phyloP scores from a whole-genome alignment of 2,797 vertebrate genomes.

The Ceryle rudis region DNA sequence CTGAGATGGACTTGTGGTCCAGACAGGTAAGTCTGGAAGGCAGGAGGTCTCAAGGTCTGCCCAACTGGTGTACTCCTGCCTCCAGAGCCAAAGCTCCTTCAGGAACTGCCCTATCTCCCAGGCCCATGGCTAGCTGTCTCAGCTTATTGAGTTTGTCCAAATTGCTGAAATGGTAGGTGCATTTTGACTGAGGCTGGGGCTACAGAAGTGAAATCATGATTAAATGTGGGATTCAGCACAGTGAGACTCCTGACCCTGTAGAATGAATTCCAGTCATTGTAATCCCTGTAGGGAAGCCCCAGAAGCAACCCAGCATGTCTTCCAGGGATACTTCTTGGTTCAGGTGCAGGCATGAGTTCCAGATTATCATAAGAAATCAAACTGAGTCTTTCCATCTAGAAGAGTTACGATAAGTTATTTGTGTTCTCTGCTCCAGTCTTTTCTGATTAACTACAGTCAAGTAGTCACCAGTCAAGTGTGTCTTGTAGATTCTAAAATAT shows the following conservation, averaged over 20 bases:
- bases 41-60: not conserved
- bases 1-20: not conserved
- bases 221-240: not conserved
- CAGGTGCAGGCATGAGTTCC: not conserved
- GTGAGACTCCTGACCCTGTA: not conserved
- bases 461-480: not conserved
- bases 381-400: not conserved
- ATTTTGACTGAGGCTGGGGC: not conserved
- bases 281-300: not conserved
- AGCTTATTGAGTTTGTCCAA: not conserved
- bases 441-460: not conserved
- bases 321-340: not conserved
- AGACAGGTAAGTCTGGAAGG: not conserved
- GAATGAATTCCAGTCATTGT: not conserved
- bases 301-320: not conserved
- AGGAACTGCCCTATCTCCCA: not conserved
- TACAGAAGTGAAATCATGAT: not conserved
- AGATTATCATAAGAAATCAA: not conserved
- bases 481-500: not conserved
- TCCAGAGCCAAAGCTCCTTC: not conserved
- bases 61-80: not conserved
- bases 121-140: not conserved
- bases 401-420: not conserved
- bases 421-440: not conserved
- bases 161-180: not conserved